Percentiles rank a stretch among this genome's conserved stretches.
Conservation (phyloP, 2,797 vertebrate genomes). For the Spondyliosoma cantharus region DNA sequence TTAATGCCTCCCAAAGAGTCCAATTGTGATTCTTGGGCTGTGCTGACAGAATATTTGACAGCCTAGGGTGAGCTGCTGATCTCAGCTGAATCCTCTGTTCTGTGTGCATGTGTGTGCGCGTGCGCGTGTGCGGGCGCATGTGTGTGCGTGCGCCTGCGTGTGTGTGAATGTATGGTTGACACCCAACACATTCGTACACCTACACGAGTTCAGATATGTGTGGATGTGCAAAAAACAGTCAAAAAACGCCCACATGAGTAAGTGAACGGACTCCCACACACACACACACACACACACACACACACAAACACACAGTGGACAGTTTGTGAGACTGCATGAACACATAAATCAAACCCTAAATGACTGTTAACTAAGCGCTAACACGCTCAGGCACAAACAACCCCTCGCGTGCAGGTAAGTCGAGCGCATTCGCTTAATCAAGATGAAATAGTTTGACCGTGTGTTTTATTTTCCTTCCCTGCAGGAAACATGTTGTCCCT, state of each 20-base stretch:
- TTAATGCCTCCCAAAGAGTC: conserved; percentile 84
- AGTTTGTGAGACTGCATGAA: conserved; percentile 19
- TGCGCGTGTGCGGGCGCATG: conserved; percentile 13
- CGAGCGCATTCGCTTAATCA: conserved; percentile 55
- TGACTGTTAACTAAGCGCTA: conserved; percentile 39
- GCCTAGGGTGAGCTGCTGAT: conserved; percentile 81
- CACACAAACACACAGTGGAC: conserved; percentile 34
- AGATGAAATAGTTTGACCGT: conserved; percentile 60
- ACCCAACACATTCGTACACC: conserved; percentile 56
- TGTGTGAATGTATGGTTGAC: conserved; percentile 45
- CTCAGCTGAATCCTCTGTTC: conserved; percentile 81
- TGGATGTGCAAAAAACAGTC: conserved; percentile 48
- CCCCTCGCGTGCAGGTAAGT: conserved; percentile 37
- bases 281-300: background rate
- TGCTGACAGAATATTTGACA: conserved; percentile 84
- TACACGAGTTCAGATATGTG: conserved; percentile 61
- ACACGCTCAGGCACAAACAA: conserved; percentile 40
- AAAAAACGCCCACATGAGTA: conserved; percentile 47
- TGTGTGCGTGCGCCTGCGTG: conserved; percentile 17
- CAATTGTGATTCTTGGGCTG: conserved; percentile 83
- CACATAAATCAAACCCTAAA: conserved; percentile 51
- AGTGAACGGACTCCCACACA: conserved; percentile 17
- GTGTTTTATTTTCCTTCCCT: conserved; percentile 35
- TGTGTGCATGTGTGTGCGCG: conserved; percentile 40
- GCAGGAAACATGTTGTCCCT: conserved; percentile 65